These are phyloP conservation scores for Lysiphlebus fabarum DNA, from an alignment of 1,140 invertebrate genomes.

Conservation along the genomic window DNA sequence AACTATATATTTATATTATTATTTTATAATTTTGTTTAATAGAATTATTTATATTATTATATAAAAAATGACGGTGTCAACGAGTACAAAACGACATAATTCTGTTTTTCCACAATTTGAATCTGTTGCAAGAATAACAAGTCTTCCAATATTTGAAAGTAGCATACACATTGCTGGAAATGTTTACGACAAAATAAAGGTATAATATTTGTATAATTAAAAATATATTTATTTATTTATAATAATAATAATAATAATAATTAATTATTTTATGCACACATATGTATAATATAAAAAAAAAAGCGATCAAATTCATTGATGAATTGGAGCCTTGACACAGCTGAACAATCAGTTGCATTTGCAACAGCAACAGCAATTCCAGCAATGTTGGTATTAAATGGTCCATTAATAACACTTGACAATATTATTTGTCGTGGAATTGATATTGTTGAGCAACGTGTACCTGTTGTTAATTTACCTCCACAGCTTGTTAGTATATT, in stretches of 20 bases:
- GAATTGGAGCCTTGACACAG: constrained; percentile 69
- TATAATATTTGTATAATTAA: constrained; percentile 32
- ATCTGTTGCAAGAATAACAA: constrained; percentile 64
- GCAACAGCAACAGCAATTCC: constrained; percentile 68
- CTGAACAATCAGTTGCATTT: constrained; percentile 65
- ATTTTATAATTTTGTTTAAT: too few relatives aligned
- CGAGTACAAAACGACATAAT: constrained; percentile 31
- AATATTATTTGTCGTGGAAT: constrained; percentile 71
- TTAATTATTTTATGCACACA: too few relatives aligned
- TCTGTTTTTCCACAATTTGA: constrained; percentile 59
- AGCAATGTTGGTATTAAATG: constrained; percentile 65
- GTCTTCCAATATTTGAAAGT: constrained; percentile 70
- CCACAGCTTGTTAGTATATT: constrained; percentile 75
- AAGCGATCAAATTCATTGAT: constrained; percentile 68
- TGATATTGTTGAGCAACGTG: constrained; percentile 71
- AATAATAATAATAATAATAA: not conserved
- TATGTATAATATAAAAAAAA: too few relatives aligned
- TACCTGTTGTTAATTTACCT: constrained; percentile 72
- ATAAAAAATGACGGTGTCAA: constrained; percentile 36
- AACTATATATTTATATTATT: constrained; percentile 14
- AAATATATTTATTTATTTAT: not conserved
- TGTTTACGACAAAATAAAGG: constrained; percentile 68
- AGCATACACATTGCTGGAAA: constrained; percentile 66
- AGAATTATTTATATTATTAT: too few relatives aligned
- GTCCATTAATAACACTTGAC: constrained; percentile 70